phyloP scores from a whole-genome alignment of 2,113 vertebrate genomes.

The Eurystomus gularis region DNA sequence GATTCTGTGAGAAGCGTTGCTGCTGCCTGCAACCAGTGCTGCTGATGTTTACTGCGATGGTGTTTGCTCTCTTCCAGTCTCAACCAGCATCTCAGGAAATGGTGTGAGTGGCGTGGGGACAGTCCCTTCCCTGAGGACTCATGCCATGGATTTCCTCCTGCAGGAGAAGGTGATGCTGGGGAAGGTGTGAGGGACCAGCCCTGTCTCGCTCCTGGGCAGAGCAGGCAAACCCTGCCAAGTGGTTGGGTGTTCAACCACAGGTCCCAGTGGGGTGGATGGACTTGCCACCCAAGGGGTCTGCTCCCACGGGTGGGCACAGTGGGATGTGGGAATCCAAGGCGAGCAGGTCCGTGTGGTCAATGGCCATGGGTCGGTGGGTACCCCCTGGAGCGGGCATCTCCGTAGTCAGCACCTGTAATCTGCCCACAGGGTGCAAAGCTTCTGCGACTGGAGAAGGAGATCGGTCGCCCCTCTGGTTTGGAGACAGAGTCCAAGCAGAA shows the following conservation, averaged over 20 bases:
- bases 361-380: fast-evolving
- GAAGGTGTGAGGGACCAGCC: background rate
- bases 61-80: background rate
- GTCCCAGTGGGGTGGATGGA: background rate
- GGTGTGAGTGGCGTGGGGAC: fast-evolving
- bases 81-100: background rate
- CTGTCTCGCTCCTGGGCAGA: background rate
- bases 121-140: background rate
- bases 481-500: constrained; percentile 71
- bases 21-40: background rate
- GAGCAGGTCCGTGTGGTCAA: fast-evolving
- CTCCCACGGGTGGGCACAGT: fast-evolving
- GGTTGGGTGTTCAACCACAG: fast-evolving
- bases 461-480: constrained; percentile 17
- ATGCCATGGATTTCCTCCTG: background rate
- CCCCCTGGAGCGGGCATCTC: background rate
- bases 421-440: constrained; percentile 70
- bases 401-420: background rate
- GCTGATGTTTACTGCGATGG: background rate
- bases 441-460: constrained; percentile 53
- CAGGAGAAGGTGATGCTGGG: constrained; percentile 55
- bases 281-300: background rate
- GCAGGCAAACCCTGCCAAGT: background rate
- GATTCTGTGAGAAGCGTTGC: too few species aligned
- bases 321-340: fast-evolving